Evolutionary conservation across 1,140 invertebrate genomes (phyloP), one percentile per base, ranked within the genome.

Genomic region (Euwallacea fornicatus): DNA sequence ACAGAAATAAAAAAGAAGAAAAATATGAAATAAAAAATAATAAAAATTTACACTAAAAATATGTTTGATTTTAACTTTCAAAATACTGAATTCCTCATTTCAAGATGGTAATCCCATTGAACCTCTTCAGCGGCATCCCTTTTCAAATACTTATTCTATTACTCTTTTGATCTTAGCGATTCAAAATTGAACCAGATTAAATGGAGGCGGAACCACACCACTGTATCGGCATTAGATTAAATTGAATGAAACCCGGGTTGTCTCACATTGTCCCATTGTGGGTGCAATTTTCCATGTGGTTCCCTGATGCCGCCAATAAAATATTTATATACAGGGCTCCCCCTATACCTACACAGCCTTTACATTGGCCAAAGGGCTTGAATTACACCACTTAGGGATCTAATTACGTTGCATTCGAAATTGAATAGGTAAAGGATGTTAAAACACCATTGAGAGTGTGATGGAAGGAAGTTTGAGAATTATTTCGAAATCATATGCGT

Each of bases 161-260:
- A 33, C 1, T 33, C 21, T 33, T 33, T 33, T 33, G 1, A 33
- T 33, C 21, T 33, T 33, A 33, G 21, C 1, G 21, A 33, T 33
- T 33, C 21, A 33, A 33, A 33, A 33, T 33, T 33, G 21, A 33
- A 75, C 72, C 74, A 13, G 72, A 75, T 75, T 75, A 58, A 76
- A 66, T 68, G 41, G 13, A 73, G 73, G 73, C 66, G 70, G 69
- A 11, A 2, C 46, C 46, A 50, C 42, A 46, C 16, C 42, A 16
- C 15, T 9, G 16, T 47, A 21, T 44, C 47, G 62, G 62, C 46
- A 54, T 13, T 53, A 7, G 55, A 16, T 42, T 58, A 43, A 66
- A 66, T 66, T 66, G 21, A 66, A 66, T 66, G 46, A 66, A 66
- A 58, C 33, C 15, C 46, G 65, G 42, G n/a, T 42, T 16, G 42